These are phyloP conservation scores for Tupaia tana DNA, from an alignment of 2,113 vertebrate genomes.

Conservation along the genomic window DNA sequence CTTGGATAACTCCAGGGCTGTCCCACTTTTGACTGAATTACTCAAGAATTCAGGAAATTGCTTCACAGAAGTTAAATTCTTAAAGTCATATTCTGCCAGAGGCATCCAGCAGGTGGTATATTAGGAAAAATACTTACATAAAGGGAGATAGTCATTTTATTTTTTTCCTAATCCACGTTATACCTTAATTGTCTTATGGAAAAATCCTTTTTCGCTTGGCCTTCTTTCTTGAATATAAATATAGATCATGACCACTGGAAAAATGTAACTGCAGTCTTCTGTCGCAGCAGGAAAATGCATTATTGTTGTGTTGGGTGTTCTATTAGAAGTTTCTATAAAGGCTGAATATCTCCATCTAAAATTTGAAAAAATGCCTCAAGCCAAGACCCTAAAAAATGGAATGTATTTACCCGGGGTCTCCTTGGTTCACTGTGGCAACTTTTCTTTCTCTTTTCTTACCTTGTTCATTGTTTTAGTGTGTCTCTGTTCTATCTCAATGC, in stretches of 20 bases:
- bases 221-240: conserved; percentile 78
- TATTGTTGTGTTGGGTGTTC: conserved; percentile 80
- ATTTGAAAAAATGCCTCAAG: conserved; percentile 74
- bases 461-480: conserved; percentile 76
- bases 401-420: conserved; percentile 17
- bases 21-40: conserved; percentile 67
- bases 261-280: conserved; percentile 82
- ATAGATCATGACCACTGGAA: conserved; percentile 75
- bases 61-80: conserved; percentile 66
- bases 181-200: conserved; percentile 78
- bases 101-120: conserved; percentile 75
- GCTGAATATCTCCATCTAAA: conserved; percentile 82
- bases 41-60: conserved; percentile 63
- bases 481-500: conserved; percentile 40
- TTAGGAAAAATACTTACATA: conserved; percentile 77
- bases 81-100: conserved; percentile 69
- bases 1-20: conserved; percentile 57
- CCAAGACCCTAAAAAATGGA: conserved; percentile 66
- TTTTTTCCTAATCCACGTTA: conserved; percentile 71
- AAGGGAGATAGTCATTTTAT: conserved; percentile 74
- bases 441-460: conserved; percentile 1
- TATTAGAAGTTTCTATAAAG: conserved; percentile 79
- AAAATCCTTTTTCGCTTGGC: conserved; percentile 74
- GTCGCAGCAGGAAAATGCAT: conserved; percentile 77
- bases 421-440: background rate